phyloP scores from a whole-genome alignment of 2,797 vertebrate genomes.

The Falco berigora region DNA sequence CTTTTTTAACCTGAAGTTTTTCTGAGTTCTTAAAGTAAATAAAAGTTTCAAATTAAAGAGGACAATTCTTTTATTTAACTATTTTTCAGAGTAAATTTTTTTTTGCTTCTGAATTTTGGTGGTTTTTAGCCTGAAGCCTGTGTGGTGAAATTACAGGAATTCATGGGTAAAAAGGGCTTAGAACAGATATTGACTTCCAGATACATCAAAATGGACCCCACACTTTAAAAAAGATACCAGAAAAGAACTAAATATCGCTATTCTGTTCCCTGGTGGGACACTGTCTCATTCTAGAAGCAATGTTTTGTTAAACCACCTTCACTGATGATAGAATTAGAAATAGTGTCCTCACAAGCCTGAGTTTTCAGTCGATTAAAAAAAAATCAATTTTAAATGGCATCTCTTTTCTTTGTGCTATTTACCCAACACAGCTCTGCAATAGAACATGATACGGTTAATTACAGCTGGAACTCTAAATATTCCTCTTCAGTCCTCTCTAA shows the following conservation, averaged over 20 bases:
- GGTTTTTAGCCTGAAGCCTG: not conserved
- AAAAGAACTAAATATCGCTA: not conserved
- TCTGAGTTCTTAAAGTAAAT: not conserved
- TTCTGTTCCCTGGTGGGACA: not conserved
- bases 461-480: not conserved
- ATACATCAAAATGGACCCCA: not conserved
- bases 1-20: not conserved
- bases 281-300: not conserved
- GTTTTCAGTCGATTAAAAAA: not conserved
- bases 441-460: not conserved
- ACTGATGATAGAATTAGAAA: not conserved
- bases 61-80: not conserved
- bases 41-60: not conserved
- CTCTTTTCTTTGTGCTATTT: not conserved
- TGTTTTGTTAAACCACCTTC: not conserved
- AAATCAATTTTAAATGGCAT: not conserved
- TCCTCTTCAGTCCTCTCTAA: not conserved
- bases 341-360: not conserved
- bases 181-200: not conserved
- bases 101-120: not conserved
- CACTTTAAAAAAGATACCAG: not conserved
- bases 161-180: not conserved
- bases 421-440: not conserved
- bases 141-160: not conserved
- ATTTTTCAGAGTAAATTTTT: rapidly evolving